Evolutionary conservation across 1,140 invertebrate genomes (phyloP), one percentile per base, ranked within the genome.

Genomic region (Drosophila kepulauana): DNA sequence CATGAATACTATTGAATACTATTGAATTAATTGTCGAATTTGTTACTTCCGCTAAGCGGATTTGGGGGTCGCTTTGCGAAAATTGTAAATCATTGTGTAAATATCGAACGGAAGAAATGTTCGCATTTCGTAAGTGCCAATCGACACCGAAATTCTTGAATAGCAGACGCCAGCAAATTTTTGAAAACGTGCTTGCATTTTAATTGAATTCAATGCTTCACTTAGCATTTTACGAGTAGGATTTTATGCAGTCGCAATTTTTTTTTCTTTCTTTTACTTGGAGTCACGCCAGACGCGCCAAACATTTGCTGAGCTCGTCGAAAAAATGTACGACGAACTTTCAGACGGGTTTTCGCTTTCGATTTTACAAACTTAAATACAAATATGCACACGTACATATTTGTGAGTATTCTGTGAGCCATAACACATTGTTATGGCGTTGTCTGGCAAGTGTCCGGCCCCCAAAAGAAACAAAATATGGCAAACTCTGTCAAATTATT

Each of bases 391-490:
- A 43, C n/a, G 13, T 6, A 43, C 3, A 43, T 41, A 11, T n/a
- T 3, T 41, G 38, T 41, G 38, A 41, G 38, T 41, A 41, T 41
- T 41, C 38, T 41, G 38, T 41, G 38, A 11, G 7, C 8, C 28
- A 51, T 11, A 30, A 10, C 15, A 64, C 25, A 10, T 28, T 30
- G 20, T 13, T 64, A 30, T 41, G 48, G 16, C 61, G 45, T 20
- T 38, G 68, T 69, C 66, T 81, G 62, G 35, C 49, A 49, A 43
- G 65, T 72, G 80, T 63, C 81, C 67, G 81, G 81, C 81, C 81
- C 80, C 81, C 64, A 43, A 48, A 54, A 43, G 2, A 25, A 25
- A 25, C 20, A 25, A 25, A 25, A 25, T 35, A 8, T 30, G 25
- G 46, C 11, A 28, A n/a, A 30, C 43, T 1, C 28, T 48, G 68